Evolutionary conservation across 2,888 invertebrate species (phyloP).

Genomic region (Sesia bembeciformis): DNA sequence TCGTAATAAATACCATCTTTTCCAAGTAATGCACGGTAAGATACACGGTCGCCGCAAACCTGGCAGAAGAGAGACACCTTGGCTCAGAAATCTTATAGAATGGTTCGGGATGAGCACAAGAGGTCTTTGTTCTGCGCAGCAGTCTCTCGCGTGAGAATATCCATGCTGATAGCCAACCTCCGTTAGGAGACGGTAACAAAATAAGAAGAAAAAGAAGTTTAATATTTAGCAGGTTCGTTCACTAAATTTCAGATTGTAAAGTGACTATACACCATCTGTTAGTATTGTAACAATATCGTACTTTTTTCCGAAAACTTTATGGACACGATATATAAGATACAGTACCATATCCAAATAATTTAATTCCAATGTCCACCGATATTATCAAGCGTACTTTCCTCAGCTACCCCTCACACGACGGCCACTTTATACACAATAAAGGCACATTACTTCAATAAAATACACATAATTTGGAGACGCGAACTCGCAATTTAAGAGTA

Average conservation of each 20-base stretch:
- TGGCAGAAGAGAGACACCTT: not conserved
- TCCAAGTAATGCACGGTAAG: not conserved
- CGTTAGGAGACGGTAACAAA: too few relatives aligned
- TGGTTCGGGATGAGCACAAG: not conserved
- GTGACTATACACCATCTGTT: too few relatives aligned
- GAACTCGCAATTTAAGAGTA: slow-evolving; percentile 2
- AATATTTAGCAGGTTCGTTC: too few relatives aligned
- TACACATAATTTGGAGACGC: slow-evolving; percentile 12
- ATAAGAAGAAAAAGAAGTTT: too few relatives aligned
- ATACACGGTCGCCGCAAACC: not conserved
- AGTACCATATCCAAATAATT: too few relatives aligned
- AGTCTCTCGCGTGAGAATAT: too few relatives aligned
- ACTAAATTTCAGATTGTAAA: too few relatives aligned
- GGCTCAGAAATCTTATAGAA: not conserved
- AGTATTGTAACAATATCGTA: too few relatives aligned
- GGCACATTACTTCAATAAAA: slow-evolving; percentile 40
- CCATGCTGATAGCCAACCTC: too few relatives aligned
- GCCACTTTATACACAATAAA: slow-evolving; percentile 21
- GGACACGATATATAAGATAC: too few relatives aligned
- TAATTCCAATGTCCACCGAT: not conserved
- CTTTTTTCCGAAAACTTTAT: too few relatives aligned
- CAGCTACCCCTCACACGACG: not conserved
- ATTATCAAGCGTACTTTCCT: not conserved
- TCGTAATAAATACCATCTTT: not conserved
- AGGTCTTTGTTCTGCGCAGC: too few relatives aligned